A percentile compares a stretch with the other conserved stretches of the same genome.
phyloP scores from a whole-genome alignment of 92 coral and sea anemone genomes.

The Anthopleura xanthogrammica region DNA sequence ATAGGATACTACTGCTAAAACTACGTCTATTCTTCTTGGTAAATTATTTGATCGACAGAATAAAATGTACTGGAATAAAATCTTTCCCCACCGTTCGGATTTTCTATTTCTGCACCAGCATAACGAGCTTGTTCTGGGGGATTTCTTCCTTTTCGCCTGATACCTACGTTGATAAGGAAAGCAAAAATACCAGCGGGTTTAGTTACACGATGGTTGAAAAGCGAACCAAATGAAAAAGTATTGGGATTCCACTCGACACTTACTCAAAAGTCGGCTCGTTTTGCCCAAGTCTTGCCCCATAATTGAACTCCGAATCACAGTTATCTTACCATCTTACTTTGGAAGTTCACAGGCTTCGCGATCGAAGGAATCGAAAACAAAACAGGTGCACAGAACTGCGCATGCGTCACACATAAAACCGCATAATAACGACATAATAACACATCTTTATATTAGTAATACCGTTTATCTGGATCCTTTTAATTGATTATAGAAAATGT shows the following conservation, averaged over 20 bases:
- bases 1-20: not conserved
- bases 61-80: not conserved
- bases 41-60: not conserved
- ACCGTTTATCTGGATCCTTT: not conserved
- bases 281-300: slow-evolving; percentile 93
- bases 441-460: not conserved
- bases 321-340: not conserved
- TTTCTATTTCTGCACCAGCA: slow-evolving; percentile 27
- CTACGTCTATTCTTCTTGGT: not conserved
- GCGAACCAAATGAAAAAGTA: not conserved
- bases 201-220: slow-evolving; percentile 21
- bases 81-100: slow-evolving; percentile 45
- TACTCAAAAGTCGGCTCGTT: slow-evolving; percentile 86
- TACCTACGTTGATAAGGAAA: slow-evolving; percentile 51
- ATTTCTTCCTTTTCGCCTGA: slow-evolving; percentile 78
- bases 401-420: slow-evolving; percentile 19
- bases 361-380: slow-evolving; percentile 18
- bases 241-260: slow-evolving; percentile 18
- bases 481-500: not conserved
- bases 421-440: not conserved
- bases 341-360: not conserved
- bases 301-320: slow-evolving; percentile 22
- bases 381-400: slow-evolving; percentile 40
- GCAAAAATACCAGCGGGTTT: slow-evolving; percentile 24
- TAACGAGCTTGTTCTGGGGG: slow-evolving; percentile 42